A percentile compares a stretch with the other conserved stretches of the same genome.
phyloP scores from a whole-genome alignment of 2,113 vertebrate genomes.

The Camelus bactrianus region DNA sequence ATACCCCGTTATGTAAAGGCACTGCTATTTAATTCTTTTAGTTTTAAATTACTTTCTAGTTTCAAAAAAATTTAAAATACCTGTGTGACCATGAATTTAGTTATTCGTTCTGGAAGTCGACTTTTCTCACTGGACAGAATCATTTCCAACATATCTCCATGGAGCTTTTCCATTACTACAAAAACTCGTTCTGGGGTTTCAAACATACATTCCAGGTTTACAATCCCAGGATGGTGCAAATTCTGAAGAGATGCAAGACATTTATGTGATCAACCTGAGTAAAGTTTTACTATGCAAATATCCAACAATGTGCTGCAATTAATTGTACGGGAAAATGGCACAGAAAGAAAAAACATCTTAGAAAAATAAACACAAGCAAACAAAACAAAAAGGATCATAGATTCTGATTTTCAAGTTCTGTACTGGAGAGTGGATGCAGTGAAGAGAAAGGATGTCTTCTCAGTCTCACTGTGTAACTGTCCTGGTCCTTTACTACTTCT shows the following conservation, averaged over 20 bases:
- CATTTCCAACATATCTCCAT: slow-evolving; percentile 99
- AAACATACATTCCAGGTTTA: slow-evolving; percentile 99
- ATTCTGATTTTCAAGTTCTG: slow-evolving; percentile 15
- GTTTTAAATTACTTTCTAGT: slow-evolving; percentile 12
- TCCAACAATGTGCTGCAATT: not conserved
- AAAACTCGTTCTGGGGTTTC: slow-evolving; percentile 98
- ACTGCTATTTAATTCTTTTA: slow-evolving; percentile 19
- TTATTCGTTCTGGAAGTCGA: slow-evolving; percentile 97
- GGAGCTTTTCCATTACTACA: slow-evolving; percentile 99
- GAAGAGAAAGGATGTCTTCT: not conserved
- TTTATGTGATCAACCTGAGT: slow-evolving; percentile 39
- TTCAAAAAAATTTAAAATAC: slow-evolving; percentile 82
- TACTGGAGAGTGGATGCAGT: not conserved
- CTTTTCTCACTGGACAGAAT: slow-evolving; percentile 99
- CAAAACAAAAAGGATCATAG: not conserved
- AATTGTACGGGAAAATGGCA: slow-evolving; percentile 16
- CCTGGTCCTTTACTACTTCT: not conserved
- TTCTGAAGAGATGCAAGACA: slow-evolving; percentile 88
- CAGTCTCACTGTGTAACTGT: not conserved
- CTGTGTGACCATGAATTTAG: slow-evolving; percentile 99
- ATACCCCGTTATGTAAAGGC: not conserved
- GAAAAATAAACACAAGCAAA: slow-evolving; percentile 45
- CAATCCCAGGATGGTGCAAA: slow-evolving; percentile 98
- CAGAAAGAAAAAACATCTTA: slow-evolving; percentile 13
- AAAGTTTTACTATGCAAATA: not conserved